Percentiles rank a stretch among this genome's conserved stretches.
These are phyloP conservation scores for Leucania comma DNA, from an alignment of 2,888 invertebrate species.

Conservation along the genomic window DNA sequence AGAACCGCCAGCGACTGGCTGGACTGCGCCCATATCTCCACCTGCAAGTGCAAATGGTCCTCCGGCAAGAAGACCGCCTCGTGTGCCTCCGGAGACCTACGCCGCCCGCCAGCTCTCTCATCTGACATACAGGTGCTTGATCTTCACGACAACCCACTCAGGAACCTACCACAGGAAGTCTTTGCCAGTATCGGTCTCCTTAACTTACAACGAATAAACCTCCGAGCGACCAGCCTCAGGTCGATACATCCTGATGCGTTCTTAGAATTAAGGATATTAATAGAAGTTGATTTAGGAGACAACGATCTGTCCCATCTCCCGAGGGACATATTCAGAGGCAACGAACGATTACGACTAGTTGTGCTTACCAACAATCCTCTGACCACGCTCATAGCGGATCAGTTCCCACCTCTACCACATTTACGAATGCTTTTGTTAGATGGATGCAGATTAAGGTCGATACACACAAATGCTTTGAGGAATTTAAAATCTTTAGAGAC, in stretches of 20 bases:
- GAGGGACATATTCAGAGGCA: slow-evolving; percentile 95
- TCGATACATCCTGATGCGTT: slow-evolving; percentile 96
- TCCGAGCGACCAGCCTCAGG: slow-evolving; percentile 94
- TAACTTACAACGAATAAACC: slow-evolving; percentile 95
- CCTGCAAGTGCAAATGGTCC: slow-evolving; percentile 98
- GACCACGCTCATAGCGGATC: slow-evolving; percentile 93
- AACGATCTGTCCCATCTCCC: slow-evolving; percentile 94
- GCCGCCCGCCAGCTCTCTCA: slow-evolving; percentile 93
- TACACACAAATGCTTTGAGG: slow-evolving; percentile 95
- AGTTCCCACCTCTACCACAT: slow-evolving; percentile 96
- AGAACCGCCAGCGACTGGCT: slow-evolving; percentile 94
- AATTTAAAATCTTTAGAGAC: slow-evolving; percentile 94
- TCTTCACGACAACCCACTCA: slow-evolving; percentile 95
- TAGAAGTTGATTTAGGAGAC: slow-evolving; percentile 96
- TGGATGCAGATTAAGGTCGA: slow-evolving; percentile 94
- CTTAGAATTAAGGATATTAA: slow-evolving; percentile 95
- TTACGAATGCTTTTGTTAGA: slow-evolving; percentile 95
- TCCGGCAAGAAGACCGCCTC: slow-evolving; percentile 97
- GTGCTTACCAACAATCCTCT: slow-evolving; percentile 96
- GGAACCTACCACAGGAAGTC: slow-evolving; percentile 94
- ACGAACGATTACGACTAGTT: slow-evolving; percentile 95
- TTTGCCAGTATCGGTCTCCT: slow-evolving; percentile 95
- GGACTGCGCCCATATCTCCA: slow-evolving; percentile 95
- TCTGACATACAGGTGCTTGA: slow-evolving; percentile 93
- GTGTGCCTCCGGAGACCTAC: slow-evolving; percentile 95